Conservation (phyloP, 2,113 vertebrate genomes). For the Anthoscopus minutus region DNA sequence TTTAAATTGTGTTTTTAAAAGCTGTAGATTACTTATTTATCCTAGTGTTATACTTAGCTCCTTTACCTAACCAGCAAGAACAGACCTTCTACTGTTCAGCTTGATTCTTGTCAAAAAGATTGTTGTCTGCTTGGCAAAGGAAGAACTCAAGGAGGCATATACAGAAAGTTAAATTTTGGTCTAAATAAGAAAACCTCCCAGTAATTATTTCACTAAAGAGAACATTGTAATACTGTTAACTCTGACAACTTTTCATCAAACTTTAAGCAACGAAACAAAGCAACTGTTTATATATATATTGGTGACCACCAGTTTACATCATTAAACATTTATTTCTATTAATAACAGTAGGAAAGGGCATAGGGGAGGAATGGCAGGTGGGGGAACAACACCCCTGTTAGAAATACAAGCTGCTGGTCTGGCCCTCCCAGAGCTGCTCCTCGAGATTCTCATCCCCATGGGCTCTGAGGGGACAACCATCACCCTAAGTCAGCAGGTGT, state of each 20-base stretch:
- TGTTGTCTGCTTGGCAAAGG: neutral
- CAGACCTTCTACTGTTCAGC: neutral
- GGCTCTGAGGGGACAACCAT: fast-evolving
- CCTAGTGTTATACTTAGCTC: neutral
- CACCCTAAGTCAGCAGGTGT: neutral
- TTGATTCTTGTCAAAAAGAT: neutral
- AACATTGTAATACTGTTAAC: neutral
- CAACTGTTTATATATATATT: neutral
- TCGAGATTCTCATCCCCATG: neutral
- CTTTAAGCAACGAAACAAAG: neutral
- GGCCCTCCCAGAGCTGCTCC: neutral
- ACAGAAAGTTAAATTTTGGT: neutral
- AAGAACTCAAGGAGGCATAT: neutral
- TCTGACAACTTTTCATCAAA: neutral
- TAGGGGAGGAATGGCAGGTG: neutral
- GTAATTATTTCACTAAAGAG: neutral
- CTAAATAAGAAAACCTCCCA: neutral
- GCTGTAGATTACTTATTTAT: neutral
- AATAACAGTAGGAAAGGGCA: fast-evolving
- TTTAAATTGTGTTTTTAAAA: neutral
- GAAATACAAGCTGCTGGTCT: neutral
- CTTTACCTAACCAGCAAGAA: neutral
- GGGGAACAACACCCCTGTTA: fast-evolving
- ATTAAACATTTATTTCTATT: neutral
- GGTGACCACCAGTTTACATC: neutral